Base-by-base conservation (phyloP, 2,888 invertebrate genomes). In the Spodoptera picta region DNA sequence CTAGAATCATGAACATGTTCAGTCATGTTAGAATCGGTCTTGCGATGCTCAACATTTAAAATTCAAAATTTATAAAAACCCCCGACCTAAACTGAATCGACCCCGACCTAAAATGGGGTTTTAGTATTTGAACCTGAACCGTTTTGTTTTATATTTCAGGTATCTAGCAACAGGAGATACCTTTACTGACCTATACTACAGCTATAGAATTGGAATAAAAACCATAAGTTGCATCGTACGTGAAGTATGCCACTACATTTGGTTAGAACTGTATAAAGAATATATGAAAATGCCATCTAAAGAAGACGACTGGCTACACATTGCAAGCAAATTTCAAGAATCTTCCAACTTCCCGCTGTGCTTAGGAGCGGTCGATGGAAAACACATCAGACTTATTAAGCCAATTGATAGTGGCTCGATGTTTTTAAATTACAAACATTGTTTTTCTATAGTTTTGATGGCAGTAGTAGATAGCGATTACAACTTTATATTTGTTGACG, bases 311-410 rank as follows among this genome's bases (percentile, higher is more conserved):
- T 66, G 66, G 66, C 23, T 66, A 44, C 56, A 60, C 46, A 64
- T 69, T 60, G 68, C 68, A 50, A 64, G 45, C 57, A 61, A 64
- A 61, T 64, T 65, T 53, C 19, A 61, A 59, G 67, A 24, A 69
- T 73, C 56, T 78, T 53, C 66, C 46, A 52, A 67, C 36, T 67
- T 81, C 59, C 73, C 75, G 60, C 69, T 60, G 47, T 72, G 80
- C 60, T 57, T 80, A 47, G 80, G 79, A 57, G 80, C 82, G 36
- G 57, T 80, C 12, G 79, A 82, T 59, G 81, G 81, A 11, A 83
- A 80, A 71, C 79, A 83, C 57, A 77, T 82, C 19, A 63, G 79
- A 66, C 36, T 81, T 42, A 75, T 73, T 47, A 75, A 75, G 55
- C 77, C 73, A 48, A 36, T 57, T 44, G 55, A 75, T 58, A 71